phyloP scores from a whole-genome alignment of 2,797 vertebrate genomes.

The Pseudocheirus occidentalis region DNA sequence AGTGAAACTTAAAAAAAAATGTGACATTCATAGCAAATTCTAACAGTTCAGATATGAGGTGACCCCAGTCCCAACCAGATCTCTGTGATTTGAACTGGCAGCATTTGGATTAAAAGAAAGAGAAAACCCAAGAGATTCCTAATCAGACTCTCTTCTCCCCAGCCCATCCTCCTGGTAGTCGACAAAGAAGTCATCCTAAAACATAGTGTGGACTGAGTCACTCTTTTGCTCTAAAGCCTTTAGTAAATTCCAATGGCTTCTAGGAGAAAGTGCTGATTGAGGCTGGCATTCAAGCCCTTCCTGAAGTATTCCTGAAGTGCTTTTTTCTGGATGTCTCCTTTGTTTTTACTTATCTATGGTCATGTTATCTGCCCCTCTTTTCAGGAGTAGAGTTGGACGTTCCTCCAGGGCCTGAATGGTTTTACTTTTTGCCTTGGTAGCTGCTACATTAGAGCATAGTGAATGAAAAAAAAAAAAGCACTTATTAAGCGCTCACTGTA shows the following conservation, averaged over 20 bases:
- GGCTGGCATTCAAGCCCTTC: not conserved
- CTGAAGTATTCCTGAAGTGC: not conserved
- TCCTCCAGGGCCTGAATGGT: not conserved
- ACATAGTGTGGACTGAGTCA: not conserved
- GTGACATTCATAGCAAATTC: not conserved
- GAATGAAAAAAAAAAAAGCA: not conserved
- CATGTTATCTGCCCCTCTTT: not conserved
- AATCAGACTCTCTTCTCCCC: not conserved
- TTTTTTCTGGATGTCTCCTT: not conserved
- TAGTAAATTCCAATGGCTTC: not conserved
- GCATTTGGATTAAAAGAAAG: not conserved
- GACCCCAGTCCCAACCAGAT: not conserved
- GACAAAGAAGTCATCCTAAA: not conserved
- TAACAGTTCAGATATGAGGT: not conserved
- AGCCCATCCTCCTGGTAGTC: not conserved
- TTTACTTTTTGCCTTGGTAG: not conserved
- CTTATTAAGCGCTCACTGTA: not conserved
- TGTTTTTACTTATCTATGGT: not conserved
- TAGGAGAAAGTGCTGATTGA: not conserved
- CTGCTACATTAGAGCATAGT: not conserved
- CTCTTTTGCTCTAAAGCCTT: not conserved
- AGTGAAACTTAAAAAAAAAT: not conserved
- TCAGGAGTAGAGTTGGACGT: not conserved
- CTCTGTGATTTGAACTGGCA: not conserved
- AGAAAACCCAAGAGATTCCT: not conserved